A percentile compares a stretch with the other conserved stretches of the same genome.
phyloP scores from a whole-genome alignment of 1,140 invertebrate genomes.

The Monochamus saltuarius region DNA sequence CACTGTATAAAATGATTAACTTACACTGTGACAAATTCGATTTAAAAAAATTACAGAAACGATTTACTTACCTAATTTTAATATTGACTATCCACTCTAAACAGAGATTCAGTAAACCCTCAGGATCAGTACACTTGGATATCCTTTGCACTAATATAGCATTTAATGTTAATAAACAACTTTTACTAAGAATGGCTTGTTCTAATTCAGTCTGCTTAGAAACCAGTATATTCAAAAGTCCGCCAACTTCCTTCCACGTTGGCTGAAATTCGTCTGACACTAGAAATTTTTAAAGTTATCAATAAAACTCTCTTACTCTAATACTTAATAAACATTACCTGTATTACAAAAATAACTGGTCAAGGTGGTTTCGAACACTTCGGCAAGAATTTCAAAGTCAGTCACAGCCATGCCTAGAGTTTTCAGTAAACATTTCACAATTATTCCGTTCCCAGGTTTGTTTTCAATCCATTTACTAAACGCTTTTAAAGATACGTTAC shows the following conservation, averaged over 20 bases:
- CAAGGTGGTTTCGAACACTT: slow-evolving; percentile 40
- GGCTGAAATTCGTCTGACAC: slow-evolving; percentile 32
- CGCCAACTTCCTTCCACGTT: slow-evolving; percentile 40
- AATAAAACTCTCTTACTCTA: too few species aligned
- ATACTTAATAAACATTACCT: slow-evolving; percentile 29
- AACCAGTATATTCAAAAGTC: slow-evolving; percentile 30
- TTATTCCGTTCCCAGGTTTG: slow-evolving; percentile 38
- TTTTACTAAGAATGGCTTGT: slow-evolving; percentile 35
- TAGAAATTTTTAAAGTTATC: slow-evolving; percentile 19
- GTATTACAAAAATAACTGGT: slow-evolving; percentile 45
- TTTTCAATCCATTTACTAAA: slow-evolving; percentile 43
- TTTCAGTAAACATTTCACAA: slow-evolving; percentile 39
- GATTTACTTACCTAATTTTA: slow-evolving; percentile 47
- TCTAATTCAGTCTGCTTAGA: slow-evolving; percentile 42
- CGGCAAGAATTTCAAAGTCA: slow-evolving; percentile 37
- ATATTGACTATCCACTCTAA: slow-evolving; percentile 44
- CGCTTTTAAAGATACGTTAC: slow-evolving; percentile 30
- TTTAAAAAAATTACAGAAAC: too few species aligned
- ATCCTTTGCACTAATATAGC: slow-evolving; percentile 45
- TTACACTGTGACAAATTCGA: too few species aligned
- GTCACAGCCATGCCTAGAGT: slow-evolving; percentile 33
- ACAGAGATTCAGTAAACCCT: slow-evolving; percentile 37
- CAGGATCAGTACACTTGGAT: slow-evolving; percentile 31
- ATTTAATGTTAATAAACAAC: slow-evolving; percentile 45
- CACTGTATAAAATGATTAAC: too few species aligned